These are phyloP conservation scores for Coreius guichenoti DNA, from an alignment of 2,797 vertebrate species.

Conservation along the genomic window DNA sequence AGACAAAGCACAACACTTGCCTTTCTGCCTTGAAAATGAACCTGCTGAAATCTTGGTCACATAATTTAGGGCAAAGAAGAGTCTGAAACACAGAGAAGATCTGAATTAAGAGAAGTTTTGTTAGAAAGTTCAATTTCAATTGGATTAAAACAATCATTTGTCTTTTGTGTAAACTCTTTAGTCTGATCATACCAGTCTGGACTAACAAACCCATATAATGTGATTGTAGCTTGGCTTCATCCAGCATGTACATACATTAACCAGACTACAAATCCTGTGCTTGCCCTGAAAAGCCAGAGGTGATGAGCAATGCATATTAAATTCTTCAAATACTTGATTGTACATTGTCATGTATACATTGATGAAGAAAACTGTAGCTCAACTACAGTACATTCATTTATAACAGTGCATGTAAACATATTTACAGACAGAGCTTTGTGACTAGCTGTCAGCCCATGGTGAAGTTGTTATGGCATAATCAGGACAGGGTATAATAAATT, in stretches of 20 bases:
- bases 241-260: neutral
- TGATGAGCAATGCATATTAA: neutral
- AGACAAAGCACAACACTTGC: neutral
- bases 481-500: constrained; percentile 31
- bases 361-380: neutral
- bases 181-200: neutral
- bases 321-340: neutral
- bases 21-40: neutral
- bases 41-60: neutral
- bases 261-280: too few species aligned
- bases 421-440: constrained; percentile 16
- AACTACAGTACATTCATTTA: neutral
- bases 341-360: neutral
- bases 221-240: neutral
- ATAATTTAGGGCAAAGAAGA: neutral
- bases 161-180: neutral
- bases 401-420: neutral
- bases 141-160: neutral
- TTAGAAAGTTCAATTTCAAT: neutral
- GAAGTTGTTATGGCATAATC: constrained; percentile 47
- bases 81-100: neutral
- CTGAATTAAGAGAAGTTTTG: too few species aligned
- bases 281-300: neutral
- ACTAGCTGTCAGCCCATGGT: constrained; percentile 38
- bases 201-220: neutral